These are phyloP conservation scores for Meloe dianella DNA, from an alignment of 2,888 invertebrate genomes.

Conservation along the genomic window DNA sequence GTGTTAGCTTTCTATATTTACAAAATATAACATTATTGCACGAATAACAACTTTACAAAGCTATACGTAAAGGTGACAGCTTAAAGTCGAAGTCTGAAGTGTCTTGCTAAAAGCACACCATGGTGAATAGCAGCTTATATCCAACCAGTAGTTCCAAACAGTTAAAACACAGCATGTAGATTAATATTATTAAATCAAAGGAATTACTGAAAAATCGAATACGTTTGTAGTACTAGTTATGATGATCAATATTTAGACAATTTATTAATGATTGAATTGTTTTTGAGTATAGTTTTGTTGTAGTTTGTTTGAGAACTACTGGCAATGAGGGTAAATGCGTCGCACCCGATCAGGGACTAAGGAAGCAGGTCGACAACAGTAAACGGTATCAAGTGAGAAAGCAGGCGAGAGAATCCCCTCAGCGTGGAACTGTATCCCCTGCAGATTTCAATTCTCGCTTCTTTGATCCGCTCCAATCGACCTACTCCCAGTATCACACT, in stretches of 20 bases:
- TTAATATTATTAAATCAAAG: background rate
- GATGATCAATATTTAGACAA: background rate
- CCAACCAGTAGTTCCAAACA: constrained; percentile 33
- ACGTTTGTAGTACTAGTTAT: background rate
- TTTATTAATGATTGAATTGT: background rate
- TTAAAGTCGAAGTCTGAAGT: constrained; percentile 43
- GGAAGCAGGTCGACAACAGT: constrained; percentile 24
- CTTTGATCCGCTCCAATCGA: constrained; percentile 54
- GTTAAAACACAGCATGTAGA: background rate
- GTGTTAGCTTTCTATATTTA: constrained; percentile 45
- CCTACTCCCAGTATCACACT: constrained; percentile 49
- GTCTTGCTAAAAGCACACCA: constrained; percentile 43
- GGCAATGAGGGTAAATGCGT: constrained; percentile 29
- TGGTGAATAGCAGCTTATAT: constrained; percentile 30
- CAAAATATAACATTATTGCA: constrained; percentile 51
- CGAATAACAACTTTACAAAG: constrained; percentile 47
- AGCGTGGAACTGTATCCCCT: constrained; percentile 47
- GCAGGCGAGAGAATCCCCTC: constrained; percentile 32
- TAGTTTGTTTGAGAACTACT: constrained; percentile 24
- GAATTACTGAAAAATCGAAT: too few relatives aligned
- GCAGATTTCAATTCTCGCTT: constrained; percentile 57
- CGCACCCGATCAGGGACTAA: constrained; percentile 27
- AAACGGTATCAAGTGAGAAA: constrained; percentile 30
- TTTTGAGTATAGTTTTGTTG: background rate
- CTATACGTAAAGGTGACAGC: constrained; percentile 50